Evolutionary conservation across 2,888 invertebrate genomes (phyloP).

Genomic region (Lithophane semibrunnea): DNA sequence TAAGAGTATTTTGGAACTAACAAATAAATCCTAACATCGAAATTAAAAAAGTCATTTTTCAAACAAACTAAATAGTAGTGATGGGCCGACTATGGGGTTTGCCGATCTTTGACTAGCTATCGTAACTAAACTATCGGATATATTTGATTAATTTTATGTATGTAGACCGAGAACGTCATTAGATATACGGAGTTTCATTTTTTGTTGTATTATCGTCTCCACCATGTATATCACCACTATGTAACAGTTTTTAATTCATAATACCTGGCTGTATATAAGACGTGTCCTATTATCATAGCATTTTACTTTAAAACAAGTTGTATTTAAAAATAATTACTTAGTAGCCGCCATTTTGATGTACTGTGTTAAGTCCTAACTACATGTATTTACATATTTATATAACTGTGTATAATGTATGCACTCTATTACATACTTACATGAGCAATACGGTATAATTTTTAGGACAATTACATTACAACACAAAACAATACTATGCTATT

Average conservation of each 20-base stretch:
- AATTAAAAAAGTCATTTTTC: no score
- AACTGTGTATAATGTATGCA: slow-evolving; percentile 5
- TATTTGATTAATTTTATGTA: no score
- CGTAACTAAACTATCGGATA: no score
- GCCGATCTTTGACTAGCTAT: no score
- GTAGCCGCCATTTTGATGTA: slow-evolving; percentile 47
- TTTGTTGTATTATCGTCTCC: no score
- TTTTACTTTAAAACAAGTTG: slow-evolving; percentile 19
- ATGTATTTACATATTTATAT: slow-evolving; percentile 27
- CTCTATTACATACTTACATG: background rate
- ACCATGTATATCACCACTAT: no score
- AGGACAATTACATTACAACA: slow-evolving; percentile 4
- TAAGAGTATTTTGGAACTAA: no score
- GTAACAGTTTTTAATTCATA: background rate
- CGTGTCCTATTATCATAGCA: background rate
- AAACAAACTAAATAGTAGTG: no score
- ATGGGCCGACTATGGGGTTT: no score
- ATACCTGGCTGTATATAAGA: background rate
- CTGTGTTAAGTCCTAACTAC: slow-evolving; percentile 21
- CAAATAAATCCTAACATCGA: no score
- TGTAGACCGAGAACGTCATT: no score
- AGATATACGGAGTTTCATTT: no score
- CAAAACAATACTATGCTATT: slow-evolving; percentile 4
- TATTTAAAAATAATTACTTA: slow-evolving; percentile 21
- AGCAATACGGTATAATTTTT: background rate